Percentiles rank a stretch among this genome's conserved stretches.
phyloP scores from a whole-genome alignment of 2,888 invertebrate species.

The Cacoxenus indagator region DNA sequence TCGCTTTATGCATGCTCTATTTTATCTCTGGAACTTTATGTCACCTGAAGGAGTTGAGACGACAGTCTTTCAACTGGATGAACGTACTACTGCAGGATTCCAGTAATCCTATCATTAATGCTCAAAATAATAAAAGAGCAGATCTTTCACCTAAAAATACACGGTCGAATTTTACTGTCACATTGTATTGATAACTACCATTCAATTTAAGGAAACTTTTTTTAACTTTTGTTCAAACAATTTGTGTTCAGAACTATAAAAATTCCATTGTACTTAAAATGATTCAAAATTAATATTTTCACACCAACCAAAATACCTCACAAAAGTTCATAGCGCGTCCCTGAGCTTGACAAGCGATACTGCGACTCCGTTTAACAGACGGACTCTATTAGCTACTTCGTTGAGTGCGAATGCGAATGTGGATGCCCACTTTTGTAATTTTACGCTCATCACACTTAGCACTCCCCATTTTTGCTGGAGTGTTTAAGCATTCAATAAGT shows the following conservation, averaged over 20 bases:
- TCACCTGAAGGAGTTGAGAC: no score
- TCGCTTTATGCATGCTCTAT: no score
- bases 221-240: neutral
- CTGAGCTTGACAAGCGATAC: neutral
- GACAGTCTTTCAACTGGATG: no score
- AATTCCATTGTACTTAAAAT: neutral
- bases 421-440: neutral
- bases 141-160: no score
- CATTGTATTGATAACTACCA: no score
- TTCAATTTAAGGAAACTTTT: no score
- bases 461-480: neutral
- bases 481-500: neutral
- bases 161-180: no score
- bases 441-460: neutral
- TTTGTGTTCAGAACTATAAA: neutral
- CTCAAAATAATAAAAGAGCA: no score
- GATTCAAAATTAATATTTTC: neutral
- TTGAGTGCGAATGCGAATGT: neutral
- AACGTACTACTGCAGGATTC: no score
- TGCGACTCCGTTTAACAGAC: neutral
- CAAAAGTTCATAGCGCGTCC: neutral
- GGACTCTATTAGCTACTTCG: neutral
- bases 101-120: no score
- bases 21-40: no score
- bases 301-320: neutral